A percentile compares a stretch with the other conserved stretches of the same genome.
Evolutionary conservation across 1,140 invertebrate species (phyloP).

Genomic region (Papilio helenus): DNA sequence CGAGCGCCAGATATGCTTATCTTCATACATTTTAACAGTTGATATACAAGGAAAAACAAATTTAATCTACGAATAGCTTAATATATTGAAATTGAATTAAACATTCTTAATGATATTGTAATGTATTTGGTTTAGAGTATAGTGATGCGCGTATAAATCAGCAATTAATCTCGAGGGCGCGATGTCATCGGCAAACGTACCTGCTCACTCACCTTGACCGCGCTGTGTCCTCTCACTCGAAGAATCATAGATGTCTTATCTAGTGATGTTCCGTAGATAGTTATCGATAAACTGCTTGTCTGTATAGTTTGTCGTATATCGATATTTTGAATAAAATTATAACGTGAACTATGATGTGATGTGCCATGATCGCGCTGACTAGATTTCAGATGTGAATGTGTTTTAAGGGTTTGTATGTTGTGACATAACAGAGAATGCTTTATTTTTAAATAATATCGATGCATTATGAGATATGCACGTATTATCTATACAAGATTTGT

Average conservation of each 20-base stretch:
- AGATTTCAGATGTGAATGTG: no score
- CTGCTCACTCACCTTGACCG: conserved; percentile 72
- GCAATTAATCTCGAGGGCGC: conserved; percentile 57
- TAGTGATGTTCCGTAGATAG: conserved; percentile 36
- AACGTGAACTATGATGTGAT: no score
- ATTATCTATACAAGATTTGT: no score
- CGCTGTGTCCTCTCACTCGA: conserved; percentile 66
- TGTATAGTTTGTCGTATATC: no score
- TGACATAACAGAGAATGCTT: neutral
- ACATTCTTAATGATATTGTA: conserved; percentile 48
- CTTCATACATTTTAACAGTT: neutral
- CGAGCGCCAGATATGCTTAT: neutral
- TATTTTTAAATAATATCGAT: neutral
- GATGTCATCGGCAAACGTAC: conserved; percentile 60
- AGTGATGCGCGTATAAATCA: conserved; percentile 44
- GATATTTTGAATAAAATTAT: no score
- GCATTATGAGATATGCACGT: no score
- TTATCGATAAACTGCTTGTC: neutral
- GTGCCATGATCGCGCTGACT: no score
- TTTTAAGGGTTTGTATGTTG: no score
- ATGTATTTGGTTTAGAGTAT: conserved; percentile 49
- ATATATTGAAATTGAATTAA: conserved; percentile 7
- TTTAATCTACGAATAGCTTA: neutral
- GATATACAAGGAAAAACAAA: neutral
- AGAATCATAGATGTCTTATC: conserved; percentile 58